Evolutionary conservation across 2,113 vertebrate genomes (phyloP).

Genomic region (Bubo blakistoni): DNA sequence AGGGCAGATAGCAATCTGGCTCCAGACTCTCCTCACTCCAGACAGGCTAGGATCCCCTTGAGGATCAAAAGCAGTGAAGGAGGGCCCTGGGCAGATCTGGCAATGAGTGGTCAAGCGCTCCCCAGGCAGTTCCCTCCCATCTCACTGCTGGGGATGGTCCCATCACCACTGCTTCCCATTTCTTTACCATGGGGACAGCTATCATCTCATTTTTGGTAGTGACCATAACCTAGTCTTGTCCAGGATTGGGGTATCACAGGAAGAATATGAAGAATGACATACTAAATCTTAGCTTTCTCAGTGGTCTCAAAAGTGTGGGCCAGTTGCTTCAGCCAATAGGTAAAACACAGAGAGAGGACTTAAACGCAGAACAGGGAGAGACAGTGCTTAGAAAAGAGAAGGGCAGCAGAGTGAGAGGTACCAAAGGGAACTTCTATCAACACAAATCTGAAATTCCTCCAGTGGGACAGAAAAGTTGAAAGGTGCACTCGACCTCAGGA

Average conservation of each 20-base stretch:
- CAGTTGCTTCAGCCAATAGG: not conserved
- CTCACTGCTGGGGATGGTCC: not conserved
- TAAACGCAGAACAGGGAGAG: not conserved
- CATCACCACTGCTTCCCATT: not conserved
- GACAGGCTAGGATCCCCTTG: not conserved
- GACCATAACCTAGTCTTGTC: not conserved
- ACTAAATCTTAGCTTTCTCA: not conserved
- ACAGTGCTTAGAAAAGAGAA: not conserved
- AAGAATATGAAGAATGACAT: not conserved
- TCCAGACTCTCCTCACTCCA: not conserved
- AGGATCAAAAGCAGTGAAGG: not conserved
- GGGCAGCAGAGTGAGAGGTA: not conserved
- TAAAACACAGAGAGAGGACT: not conserved
- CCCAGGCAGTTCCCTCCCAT: not conserved
- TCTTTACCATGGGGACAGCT: not conserved
- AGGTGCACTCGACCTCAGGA: not conserved
- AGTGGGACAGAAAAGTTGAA: not conserved
- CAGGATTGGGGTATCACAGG: not conserved
- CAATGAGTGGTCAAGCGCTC: not conserved
- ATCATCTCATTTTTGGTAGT: not conserved
- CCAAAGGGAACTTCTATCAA: not conserved
- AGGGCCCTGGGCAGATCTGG: not conserved
- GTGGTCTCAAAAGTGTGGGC: not conserved
- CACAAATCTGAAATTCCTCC: not conserved
- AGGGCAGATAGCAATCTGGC: not conserved